Conservation (phyloP, 1,140 invertebrate genomes). For the Zaprionus vittiger region DNA sequence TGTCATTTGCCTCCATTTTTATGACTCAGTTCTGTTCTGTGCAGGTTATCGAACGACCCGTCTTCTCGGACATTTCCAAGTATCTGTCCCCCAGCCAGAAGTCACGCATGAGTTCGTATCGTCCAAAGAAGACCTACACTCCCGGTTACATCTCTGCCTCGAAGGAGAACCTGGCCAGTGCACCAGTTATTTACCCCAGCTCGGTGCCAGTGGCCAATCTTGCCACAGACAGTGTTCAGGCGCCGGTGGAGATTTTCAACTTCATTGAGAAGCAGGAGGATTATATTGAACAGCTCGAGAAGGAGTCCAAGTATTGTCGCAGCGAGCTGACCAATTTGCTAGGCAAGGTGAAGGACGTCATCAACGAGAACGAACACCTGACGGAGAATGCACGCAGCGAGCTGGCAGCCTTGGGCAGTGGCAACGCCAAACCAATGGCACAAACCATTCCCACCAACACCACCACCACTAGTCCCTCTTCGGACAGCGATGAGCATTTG, state of each 20-base stretch:
- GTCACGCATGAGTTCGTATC: constrained; percentile 65
- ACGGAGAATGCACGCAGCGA: constrained; percentile 89
- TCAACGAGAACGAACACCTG: constrained; percentile 91
- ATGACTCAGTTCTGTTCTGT: not conserved
- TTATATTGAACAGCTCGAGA: constrained; percentile 92
- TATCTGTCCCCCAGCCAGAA: constrained; percentile 82
- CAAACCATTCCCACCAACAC: not conserved
- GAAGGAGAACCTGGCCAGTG: constrained; percentile 67
- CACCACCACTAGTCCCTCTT: constrained; percentile 84
- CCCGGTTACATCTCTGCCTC: constrained; percentile 63
- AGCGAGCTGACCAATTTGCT: constrained; percentile 90
- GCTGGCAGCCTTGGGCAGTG: constrained; percentile 49
- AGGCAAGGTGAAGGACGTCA: constrained; percentile 92
- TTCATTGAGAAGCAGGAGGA: constrained; percentile 93
- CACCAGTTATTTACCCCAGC: constrained; percentile 40
- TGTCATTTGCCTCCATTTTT: not conserved
- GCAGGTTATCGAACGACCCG: constrained; percentile 80
- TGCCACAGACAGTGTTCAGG: constrained; percentile 62
- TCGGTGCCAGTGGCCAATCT: constrained; percentile 29
- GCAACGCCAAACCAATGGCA: constrained; percentile 12
- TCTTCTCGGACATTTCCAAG: constrained; percentile 83
- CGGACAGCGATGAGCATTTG: constrained; percentile 85
- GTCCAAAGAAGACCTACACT: constrained; percentile 61
- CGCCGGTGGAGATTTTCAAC: constrained; percentile 86
- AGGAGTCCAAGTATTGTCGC: constrained; percentile 91